Evolutionary conservation across 2,113 vertebrate species (phyloP).

Genomic region (Lichenostomus cassidix): DNA sequence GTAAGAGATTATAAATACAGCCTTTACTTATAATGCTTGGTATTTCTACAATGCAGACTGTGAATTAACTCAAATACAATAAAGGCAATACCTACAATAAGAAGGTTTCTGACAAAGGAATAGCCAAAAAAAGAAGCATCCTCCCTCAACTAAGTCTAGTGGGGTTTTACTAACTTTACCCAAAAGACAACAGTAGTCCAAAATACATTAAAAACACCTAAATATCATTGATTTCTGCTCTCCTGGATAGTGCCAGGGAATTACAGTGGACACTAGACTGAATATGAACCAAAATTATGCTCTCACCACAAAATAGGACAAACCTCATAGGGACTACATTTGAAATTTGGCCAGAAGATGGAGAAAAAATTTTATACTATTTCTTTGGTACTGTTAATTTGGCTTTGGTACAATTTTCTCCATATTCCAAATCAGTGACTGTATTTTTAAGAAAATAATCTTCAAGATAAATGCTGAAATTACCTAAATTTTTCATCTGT

Average conservation of each 20-base stretch:
- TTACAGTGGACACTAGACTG: background rate
- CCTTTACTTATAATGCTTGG: background rate
- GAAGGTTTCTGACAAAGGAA: background rate
- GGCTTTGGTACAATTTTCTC: background rate
- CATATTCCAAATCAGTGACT: background rate
- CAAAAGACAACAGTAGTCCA: background rate
- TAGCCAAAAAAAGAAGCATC: background rate
- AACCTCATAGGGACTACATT: background rate
- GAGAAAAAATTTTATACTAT: background rate
- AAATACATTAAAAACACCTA: background rate
- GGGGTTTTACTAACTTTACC: background rate
- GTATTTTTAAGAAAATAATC: background rate
- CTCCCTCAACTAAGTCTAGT: background rate
- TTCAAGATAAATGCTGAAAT: background rate
- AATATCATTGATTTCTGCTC: background rate
- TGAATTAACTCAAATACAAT: background rate
- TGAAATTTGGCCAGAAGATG: background rate
- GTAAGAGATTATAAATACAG: background rate
- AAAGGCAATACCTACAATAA: background rate
- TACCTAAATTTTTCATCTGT: background rate
- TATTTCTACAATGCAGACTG: background rate
- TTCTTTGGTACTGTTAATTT: background rate
- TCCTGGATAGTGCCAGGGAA: background rate
- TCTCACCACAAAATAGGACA: background rate
- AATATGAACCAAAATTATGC: background rate